Evolutionary conservation across 2,797 vertebrate genomes (phyloP).

Genomic region (Anguilla megastoma): DNA sequence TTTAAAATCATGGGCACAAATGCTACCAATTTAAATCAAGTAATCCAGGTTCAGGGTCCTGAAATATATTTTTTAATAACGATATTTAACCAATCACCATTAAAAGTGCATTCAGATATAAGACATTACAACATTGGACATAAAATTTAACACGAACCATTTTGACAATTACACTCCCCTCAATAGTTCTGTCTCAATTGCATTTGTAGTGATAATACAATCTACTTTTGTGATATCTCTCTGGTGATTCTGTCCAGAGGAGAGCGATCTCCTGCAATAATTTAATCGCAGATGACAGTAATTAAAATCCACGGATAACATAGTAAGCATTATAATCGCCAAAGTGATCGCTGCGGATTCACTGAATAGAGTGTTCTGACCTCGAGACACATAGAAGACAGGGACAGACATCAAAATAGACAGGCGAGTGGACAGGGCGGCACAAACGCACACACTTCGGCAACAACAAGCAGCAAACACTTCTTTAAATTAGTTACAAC

Average conservation of each 20-base stretch:
- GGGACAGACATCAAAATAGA: background rate
- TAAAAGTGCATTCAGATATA: background rate
- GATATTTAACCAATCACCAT: background rate
- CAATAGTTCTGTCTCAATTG: background rate
- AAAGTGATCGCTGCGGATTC: background rate
- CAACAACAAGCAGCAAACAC: background rate
- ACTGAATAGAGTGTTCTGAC: background rate
- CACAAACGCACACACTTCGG: background rate
- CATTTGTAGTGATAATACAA: background rate
- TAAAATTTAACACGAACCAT: background rate
- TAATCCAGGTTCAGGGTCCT: background rate
- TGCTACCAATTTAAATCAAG: background rate
- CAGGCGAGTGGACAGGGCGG: background rate
- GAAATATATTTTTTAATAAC: background rate
- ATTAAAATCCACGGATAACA: background rate
- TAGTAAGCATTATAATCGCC: background rate
- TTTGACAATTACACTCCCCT: background rate
- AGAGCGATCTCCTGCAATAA: background rate
- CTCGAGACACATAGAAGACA: background rate
- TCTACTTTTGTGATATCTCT: background rate
- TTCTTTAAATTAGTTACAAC: background rate
- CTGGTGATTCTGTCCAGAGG: background rate
- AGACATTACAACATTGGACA: background rate
- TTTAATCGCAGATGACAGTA: background rate
- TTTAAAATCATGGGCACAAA: background rate